Conservation (phyloP, 2,797 vertebrate genomes). For the Leptodactylus fallax region DNA sequence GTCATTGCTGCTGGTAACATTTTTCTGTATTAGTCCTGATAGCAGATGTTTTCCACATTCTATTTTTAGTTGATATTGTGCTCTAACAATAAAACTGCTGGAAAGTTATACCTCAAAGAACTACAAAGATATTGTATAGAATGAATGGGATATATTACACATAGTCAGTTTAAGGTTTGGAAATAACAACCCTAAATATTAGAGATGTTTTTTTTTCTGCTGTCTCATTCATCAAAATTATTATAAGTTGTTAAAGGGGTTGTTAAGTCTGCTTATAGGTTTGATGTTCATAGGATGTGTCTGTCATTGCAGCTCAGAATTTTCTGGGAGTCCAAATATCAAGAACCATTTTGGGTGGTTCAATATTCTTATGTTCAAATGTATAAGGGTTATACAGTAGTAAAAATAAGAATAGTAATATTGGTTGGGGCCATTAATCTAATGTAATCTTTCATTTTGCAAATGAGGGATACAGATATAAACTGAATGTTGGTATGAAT, state of each 20-base stretch:
- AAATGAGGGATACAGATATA: too few species aligned
- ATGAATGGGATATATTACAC: neutral
- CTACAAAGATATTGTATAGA: conserved; percentile 14
- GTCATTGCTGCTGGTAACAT: neutral
- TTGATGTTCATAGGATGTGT: neutral
- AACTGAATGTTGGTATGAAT: too few species aligned
- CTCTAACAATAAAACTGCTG: conserved; percentile 27
- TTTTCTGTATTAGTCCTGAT: conserved; percentile 23
- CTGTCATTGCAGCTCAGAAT: too few species aligned
- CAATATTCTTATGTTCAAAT: too few species aligned
- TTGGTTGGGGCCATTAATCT: too few species aligned
- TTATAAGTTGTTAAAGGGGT: neutral
- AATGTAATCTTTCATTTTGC: too few species aligned
- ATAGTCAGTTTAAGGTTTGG: neutral
- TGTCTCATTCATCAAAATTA: neutral
- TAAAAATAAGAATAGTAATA: too few species aligned
- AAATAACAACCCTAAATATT: neutral
- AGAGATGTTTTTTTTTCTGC: too few species aligned
- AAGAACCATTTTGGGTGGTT: too few species aligned
- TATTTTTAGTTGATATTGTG: conserved; percentile 37
- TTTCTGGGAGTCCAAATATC: too few species aligned
- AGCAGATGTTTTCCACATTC: conserved; percentile 18
- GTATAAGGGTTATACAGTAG: too few species aligned
- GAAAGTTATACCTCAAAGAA: conserved; percentile 24
- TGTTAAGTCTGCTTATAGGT: neutral